Evolutionary conservation across 2,888 invertebrate genomes (phyloP).

Genomic region (Hipparchia semele): DNA sequence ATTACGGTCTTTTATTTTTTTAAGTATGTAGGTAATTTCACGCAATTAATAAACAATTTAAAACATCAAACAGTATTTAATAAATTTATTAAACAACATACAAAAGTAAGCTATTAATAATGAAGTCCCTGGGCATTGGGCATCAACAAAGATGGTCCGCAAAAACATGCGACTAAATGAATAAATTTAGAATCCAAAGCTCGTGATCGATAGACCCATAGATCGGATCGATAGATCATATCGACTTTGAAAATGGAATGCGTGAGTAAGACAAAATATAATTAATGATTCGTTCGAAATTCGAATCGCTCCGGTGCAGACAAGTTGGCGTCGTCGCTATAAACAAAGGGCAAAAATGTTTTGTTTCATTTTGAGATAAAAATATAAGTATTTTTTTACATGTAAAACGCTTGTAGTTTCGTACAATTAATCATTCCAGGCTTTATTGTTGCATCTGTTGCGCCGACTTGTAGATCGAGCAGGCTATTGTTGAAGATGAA

Average conservation of each 20-base stretch:
- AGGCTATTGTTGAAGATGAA: slow-evolving; percentile 65
- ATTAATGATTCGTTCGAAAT: slow-evolving; percentile 80
- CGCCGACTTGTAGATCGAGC: slow-evolving; percentile 62
- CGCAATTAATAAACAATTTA: slow-evolving; percentile 13
- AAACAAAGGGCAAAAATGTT: slow-evolving; percentile 78
- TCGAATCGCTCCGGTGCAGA: slow-evolving; percentile 80
- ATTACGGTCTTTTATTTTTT: too few relatives aligned
- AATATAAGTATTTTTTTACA: slow-evolving; percentile 56
- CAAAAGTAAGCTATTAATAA: slow-evolving; percentile 34
- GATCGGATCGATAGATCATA: slow-evolving; percentile 83
- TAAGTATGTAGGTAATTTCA: neutral
- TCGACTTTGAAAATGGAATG: slow-evolving; percentile 80
- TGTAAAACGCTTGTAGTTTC: slow-evolving; percentile 72
- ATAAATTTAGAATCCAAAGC: slow-evolving; percentile 79
- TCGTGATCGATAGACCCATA: slow-evolving; percentile 81
- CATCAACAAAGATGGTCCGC: slow-evolving; percentile 57
- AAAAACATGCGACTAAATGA: slow-evolving; percentile 80
- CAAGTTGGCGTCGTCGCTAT: slow-evolving; percentile 80
- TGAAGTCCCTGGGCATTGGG: slow-evolving; percentile 30
- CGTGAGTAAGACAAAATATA: slow-evolving; percentile 83
- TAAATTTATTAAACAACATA: neutral
- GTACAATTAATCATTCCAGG: slow-evolving; percentile 74
- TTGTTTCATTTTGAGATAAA: slow-evolving; percentile 59
- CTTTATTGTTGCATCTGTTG: slow-evolving; percentile 78
- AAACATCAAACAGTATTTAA: slow-evolving; percentile 1